These are phyloP conservation scores for Acanthosoma haemorrhoidale DNA, from an alignment of 2,888 invertebrate genomes.

Conservation along the genomic window DNA sequence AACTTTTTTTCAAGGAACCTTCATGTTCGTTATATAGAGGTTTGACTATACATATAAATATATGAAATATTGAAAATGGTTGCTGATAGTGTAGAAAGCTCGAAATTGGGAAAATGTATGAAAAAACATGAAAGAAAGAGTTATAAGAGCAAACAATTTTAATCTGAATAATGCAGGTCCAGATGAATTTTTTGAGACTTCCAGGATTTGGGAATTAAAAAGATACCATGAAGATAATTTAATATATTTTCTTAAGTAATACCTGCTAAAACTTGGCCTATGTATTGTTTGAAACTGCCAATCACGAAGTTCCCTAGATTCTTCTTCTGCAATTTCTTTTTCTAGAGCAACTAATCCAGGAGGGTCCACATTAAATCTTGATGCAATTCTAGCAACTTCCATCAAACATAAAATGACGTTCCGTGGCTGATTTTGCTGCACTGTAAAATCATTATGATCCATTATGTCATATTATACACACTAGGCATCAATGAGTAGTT, in stretches of 20 bases:
- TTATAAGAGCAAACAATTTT: too few relatives aligned
- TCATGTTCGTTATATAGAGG: too few relatives aligned
- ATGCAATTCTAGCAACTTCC: conserved; percentile 77
- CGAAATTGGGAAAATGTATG: too few relatives aligned
- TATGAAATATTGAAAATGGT: too few relatives aligned
- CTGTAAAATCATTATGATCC: conserved; percentile 52
- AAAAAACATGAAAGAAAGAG: too few relatives aligned
- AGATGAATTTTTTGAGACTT: too few relatives aligned
- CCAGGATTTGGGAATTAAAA: neutral
- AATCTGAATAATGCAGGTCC: too few relatives aligned
- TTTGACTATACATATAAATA: too few relatives aligned
- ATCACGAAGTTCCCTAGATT: conserved; percentile 55
- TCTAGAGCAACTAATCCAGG: conserved; percentile 76
- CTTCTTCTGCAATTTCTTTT: conserved; percentile 78
- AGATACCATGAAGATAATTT: neutral
- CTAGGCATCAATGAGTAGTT: too few relatives aligned
- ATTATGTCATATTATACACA: too few relatives aligned
- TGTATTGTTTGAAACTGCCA: conserved; percentile 59
- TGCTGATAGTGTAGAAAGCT: too few relatives aligned
- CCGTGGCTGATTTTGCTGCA: conserved; percentile 75
- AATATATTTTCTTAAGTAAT: neutral
- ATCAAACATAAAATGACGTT: conserved; percentile 78
- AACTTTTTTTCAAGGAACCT: too few relatives aligned
- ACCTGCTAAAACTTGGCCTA: conserved; percentile 23
- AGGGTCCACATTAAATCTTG: conserved; percentile 71